A percentile compares a stretch with the other conserved stretches of the same genome.
phyloP scores from a whole-genome alignment of 2,888 invertebrate genomes.

The Chaetogeoica ovagalla region DNA sequence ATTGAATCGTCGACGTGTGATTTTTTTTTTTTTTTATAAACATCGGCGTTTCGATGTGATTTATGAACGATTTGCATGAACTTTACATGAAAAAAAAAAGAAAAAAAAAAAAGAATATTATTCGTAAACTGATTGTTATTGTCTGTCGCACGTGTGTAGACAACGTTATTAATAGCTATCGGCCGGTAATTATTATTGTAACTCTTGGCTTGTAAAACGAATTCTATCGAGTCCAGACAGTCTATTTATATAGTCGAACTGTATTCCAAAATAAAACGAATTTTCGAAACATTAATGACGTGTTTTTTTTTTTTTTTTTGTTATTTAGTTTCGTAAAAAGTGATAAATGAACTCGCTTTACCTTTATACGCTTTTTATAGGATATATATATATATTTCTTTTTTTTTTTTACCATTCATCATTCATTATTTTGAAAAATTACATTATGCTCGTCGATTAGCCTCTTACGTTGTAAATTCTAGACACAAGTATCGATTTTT shows the following conservation, averaged over 20 bases:
- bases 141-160: not conserved
- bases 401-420: constrained; percentile 31
- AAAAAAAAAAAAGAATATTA: too few relatives aligned
- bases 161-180: not conserved
- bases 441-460: constrained; percentile 38
- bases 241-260: constrained; percentile 12
- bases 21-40: too few relatives aligned
- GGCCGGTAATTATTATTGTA: not conserved
- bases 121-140: too few relatives aligned
- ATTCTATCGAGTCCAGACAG: constrained; percentile 7
- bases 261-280: not conserved
- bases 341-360: constrained; percentile 43
- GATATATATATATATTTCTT: not conserved
- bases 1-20: too few relatives aligned
- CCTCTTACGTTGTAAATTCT: constrained; percentile 14
- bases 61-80: too few relatives aligned
- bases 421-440: constrained; percentile 43
- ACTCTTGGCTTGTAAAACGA: not conserved
- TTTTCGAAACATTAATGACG: constrained; percentile 42
- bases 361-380: constrained; percentile 21
- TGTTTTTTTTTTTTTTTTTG: constrained; percentile 13
- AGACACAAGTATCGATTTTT: constrained; percentile 28
- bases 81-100: too few relatives aligned
- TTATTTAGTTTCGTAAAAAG: constrained; percentile 27
- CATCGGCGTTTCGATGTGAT: too few relatives aligned